Conservation (phyloP, 2,888 invertebrate genomes). For the Synergus umbraculus region DNA sequence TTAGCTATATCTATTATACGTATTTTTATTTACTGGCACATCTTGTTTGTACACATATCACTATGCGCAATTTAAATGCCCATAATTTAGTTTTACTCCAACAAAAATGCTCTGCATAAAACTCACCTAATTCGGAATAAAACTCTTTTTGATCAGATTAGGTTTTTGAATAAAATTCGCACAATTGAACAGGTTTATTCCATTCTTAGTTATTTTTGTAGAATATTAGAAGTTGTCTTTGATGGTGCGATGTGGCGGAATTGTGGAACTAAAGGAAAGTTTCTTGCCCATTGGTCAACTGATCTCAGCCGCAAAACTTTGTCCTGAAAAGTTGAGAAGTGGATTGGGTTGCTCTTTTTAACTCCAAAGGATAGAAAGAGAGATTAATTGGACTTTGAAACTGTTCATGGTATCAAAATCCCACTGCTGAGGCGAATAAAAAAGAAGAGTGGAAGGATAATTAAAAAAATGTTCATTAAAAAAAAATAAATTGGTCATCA, state of each 20-base stretch:
- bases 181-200: slow-evolving; percentile 8
- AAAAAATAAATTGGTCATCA: too few relatives aligned
- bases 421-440: too few relatives aligned
- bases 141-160: not conserved
- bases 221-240: not conserved
- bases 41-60: too few relatives aligned
- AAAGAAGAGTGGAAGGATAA: too few relatives aligned
- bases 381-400: too few relatives aligned
- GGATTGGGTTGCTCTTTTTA: not conserved
- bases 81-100: not conserved
- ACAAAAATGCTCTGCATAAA: not conserved
- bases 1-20: not conserved
- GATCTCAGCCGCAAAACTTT: not conserved
- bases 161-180: not conserved
- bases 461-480: too few relatives aligned
- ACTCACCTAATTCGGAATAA: not conserved
- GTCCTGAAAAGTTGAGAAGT: not conserved
- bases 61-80: not conserved
- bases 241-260: not conserved
- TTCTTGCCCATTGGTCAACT: not conserved
- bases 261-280: not conserved
- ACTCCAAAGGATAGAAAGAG: too few relatives aligned
- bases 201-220: not conserved
- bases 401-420: too few relatives aligned
- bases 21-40: not conserved